phyloP scores from a whole-genome alignment of 2,797 vertebrate genomes.

The Hoplostethus atlanticus region DNA sequence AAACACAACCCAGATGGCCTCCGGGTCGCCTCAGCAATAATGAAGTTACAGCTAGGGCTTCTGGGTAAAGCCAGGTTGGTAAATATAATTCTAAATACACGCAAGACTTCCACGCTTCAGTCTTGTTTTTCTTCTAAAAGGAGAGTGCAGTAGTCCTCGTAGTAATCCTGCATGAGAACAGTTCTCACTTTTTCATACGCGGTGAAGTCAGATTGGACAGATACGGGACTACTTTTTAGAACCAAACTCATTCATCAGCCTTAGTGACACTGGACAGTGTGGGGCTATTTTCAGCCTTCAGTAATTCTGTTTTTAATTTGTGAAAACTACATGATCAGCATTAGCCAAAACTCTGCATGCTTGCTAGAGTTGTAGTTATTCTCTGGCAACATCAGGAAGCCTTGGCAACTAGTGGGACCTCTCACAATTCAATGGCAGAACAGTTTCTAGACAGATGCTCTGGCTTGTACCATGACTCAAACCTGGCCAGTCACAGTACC shows the following conservation, averaged over 20 bases:
- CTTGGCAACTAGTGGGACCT: conserved; percentile 27
- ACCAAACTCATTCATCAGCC: neutral
- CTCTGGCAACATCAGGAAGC: conserved; percentile 36
- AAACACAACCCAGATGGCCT: conserved; percentile 60
- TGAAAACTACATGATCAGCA: conserved; percentile 37
- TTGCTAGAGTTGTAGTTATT: conserved; percentile 17
- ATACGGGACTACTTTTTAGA: neutral
- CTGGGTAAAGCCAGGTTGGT: conserved; percentile 34
- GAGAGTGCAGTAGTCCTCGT: neutral
- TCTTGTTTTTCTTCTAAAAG: conserved; percentile 1
- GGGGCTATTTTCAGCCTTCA: conserved; percentile 14
- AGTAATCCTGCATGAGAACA: conserved; percentile 4
- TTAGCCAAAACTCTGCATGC: conserved; percentile 28
- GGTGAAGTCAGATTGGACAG: neutral
- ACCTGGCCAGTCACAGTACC: conserved; percentile 8
- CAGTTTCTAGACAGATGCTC: conserved; percentile 49
- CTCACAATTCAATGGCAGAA: conserved; percentile 36
- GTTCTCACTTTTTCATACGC: conserved; percentile 1
- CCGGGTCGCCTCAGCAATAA: conserved; percentile 45
- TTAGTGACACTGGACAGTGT: conserved; percentile 20
- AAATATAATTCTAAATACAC: conserved; percentile 34
- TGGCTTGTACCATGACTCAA: conserved; percentile 39
- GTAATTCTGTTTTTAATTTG: conserved; percentile 25
- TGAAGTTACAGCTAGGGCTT: conserved; percentile 46
- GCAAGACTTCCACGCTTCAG: conserved; percentile 3